A percentile compares a stretch with the other conserved stretches of the same genome.
These are phyloP conservation scores for Cranoglanis bouderius DNA, from an alignment of 2,113 vertebrate species.

Conservation along the genomic window DNA sequence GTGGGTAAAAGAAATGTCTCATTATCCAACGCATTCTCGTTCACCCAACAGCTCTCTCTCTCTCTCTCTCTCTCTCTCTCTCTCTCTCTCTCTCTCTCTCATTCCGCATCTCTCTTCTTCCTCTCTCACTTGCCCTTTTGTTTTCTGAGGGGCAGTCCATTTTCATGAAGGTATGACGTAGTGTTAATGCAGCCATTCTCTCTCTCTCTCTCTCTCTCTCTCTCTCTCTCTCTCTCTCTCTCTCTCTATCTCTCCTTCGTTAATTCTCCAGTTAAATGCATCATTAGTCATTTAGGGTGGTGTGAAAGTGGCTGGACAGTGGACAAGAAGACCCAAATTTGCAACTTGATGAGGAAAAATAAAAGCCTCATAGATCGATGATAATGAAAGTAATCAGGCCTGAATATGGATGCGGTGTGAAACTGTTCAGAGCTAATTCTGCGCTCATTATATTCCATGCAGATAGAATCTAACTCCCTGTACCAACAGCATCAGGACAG, in stretches of 20 bases:
- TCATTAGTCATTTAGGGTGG: conserved; percentile 68
- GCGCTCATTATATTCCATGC: conserved; percentile 50
- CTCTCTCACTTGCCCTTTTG: conserved; percentile 48
- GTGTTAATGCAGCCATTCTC: conserved; percentile 46
- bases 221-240: conserved; percentile 23
- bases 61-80: conserved; percentile 50
- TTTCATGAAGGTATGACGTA: conserved; percentile 56
- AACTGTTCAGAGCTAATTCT: conserved; percentile 56
- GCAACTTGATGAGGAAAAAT: conserved; percentile 63
- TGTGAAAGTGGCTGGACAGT: conserved; percentile 68
- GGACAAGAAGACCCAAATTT: conserved; percentile 64
- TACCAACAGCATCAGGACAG: conserved; percentile 38
- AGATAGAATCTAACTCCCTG: conserved; percentile 48
- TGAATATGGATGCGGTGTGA: conserved; percentile 53
- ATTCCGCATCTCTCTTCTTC: background rate
- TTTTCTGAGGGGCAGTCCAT: conserved; percentile 53
- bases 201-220: conserved; percentile 38
- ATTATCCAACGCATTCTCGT: conserved; percentile 80
- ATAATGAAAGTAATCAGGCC: conserved; percentile 62
- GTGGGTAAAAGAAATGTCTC: conserved; percentile 87
- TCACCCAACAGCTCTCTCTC: conserved; percentile 66
- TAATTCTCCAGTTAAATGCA: conserved; percentile 68
- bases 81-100: conserved; percentile 39
- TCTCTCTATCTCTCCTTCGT: conserved; percentile 46
- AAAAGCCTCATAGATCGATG: conserved; percentile 61